These are phyloP conservation scores for Pseudochirops cupreus DNA, from an alignment of 2,797 vertebrate genomes.

Conservation along the genomic window DNA sequence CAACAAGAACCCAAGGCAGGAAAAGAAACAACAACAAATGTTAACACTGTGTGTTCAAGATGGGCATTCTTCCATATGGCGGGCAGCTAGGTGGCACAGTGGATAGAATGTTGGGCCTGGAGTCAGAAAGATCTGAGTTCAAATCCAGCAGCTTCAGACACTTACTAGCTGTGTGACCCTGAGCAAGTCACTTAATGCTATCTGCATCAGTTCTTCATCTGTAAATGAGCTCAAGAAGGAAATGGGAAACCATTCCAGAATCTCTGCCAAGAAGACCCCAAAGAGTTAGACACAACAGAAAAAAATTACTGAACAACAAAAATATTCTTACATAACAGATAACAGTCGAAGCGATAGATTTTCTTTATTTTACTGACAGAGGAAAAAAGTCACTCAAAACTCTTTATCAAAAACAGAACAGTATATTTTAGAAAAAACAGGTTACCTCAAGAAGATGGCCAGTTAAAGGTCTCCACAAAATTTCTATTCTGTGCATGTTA, in stretches of 20 bases:
- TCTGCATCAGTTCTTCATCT: not conserved
- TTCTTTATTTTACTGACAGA: not conserved
- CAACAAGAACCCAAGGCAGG: not conserved
- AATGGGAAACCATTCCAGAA: not conserved
- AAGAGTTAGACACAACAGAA: not conserved
- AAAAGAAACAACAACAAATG: not conserved
- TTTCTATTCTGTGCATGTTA: conserved; percentile 99
- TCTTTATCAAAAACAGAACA: conserved; percentile 47
- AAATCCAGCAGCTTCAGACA: not conserved
- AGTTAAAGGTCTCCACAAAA: conserved; percentile 97
- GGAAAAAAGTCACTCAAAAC: not conserved
- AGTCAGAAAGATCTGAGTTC: not conserved
- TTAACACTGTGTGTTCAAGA: not conserved
- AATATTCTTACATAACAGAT: not conserved
- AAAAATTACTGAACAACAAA: not conserved
- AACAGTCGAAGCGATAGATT: not conserved
- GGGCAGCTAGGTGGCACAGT: not conserved
- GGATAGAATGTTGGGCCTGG: not conserved
- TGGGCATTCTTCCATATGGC: not conserved
- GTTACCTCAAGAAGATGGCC: conserved; percentile 98
- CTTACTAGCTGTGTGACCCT: not conserved
- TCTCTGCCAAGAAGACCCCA: not conserved
- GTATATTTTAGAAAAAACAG: conserved; percentile 50
- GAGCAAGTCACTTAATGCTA: not conserved
- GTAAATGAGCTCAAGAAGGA: not conserved